Evolutionary conservation across 2,113 vertebrate genomes (phyloP), one percentile per base, ranked within the genome.

Genomic region (Triplophysa siluroides): DNA sequence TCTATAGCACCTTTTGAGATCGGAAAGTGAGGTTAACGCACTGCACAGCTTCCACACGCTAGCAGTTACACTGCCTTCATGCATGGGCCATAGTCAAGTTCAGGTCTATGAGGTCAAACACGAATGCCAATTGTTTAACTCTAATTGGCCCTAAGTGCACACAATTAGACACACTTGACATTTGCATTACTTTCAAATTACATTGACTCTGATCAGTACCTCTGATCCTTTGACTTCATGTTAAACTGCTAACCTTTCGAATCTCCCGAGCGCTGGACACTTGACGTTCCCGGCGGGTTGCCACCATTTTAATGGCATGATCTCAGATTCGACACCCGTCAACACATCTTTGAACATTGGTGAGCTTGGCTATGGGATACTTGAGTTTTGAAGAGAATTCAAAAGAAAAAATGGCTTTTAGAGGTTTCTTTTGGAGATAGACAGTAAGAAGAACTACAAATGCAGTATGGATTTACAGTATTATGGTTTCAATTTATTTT

Each of bases 141-240:
- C 45, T 81, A 85, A 85, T 71, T 81, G 60, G 16, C 58, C 54
- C 19, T 80, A 86, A 85, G 62, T 78, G 66, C 69, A 43, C 56
- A 79, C 33, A 76, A 83, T 78, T 81, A 79, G 73, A 68, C 79
- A 81, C 71, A 86, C 78, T 81, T 62, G 73, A 52, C 76, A 62
- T 61, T 78, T 76, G 56, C 73, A 72, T 84, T 70, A 78, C 82
- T 78, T 72, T 71, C 61, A 79, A 82, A 87, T 80, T 69, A 83
- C 63, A 62, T 38, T 45, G 69, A 63, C 16, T 76, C 1, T 12
- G 68, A 71, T 63, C 62, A 33, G 60, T 29, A 64, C n/a, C 21
- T 73, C 77, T 67, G 61, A 68, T 71, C 71, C 43, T 62, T 79
- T 14, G 61, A 75, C 21, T 81, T 67, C 60, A 76, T 63, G 50